phyloP scores from a whole-genome alignment of 2,113 vertebrate genomes.

The Gallinago jamesoni region DNA sequence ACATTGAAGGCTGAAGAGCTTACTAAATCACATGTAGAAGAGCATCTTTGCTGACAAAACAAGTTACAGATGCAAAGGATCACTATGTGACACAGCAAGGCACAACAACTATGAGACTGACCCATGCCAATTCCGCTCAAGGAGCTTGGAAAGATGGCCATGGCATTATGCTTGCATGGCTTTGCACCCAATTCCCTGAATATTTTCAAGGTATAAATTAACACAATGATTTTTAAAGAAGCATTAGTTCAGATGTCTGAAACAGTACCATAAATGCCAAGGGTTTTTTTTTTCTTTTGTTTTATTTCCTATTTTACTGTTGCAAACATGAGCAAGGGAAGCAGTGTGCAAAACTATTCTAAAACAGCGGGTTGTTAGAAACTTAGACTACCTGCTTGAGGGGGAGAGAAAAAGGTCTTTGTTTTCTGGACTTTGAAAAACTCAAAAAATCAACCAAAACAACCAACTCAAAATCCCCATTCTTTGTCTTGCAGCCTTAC shows the following conservation, averaged over 20 bases:
- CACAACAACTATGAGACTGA: background rate
- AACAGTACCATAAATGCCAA: background rate
- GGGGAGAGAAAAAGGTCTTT: background rate
- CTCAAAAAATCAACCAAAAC: background rate
- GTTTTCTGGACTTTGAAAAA: background rate
- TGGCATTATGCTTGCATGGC: fast-evolving
- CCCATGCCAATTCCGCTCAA: background rate
- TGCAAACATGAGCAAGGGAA: background rate
- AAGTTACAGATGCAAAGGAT: background rate
- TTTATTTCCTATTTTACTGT: background rate
- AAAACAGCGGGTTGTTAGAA: background rate
- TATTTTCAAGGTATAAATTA: background rate
- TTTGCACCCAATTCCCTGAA: background rate
- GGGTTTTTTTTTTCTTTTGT: background rate
- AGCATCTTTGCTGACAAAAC: background rate
- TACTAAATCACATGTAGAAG: background rate
- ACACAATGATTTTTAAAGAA: background rate
- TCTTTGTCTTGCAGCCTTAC: background rate
- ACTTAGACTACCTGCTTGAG: background rate
- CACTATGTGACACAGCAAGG: background rate
- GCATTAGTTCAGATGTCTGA: background rate
- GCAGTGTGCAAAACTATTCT: background rate
- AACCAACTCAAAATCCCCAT: background rate
- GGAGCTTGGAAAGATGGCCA: background rate
- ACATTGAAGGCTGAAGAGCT: background rate